Base-by-base conservation (phyloP, 2,113 vertebrate genomes). In the Dromaius novaehollandiae region DNA sequence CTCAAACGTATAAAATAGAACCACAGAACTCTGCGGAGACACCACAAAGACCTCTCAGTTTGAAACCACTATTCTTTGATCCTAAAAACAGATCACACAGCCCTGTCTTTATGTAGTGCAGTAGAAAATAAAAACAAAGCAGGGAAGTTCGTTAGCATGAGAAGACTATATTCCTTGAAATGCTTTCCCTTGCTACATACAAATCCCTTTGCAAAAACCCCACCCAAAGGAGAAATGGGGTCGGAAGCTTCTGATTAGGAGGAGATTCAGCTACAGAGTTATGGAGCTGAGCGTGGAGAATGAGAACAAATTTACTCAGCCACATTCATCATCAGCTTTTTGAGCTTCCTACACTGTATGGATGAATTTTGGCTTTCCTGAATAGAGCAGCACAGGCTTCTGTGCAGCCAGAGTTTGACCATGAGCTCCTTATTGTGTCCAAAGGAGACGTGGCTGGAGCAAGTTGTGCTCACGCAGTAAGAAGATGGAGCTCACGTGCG, bases 401-500 rank as follows among this genome's bases (percentile, higher is more conserved):
- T n/a, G 6, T 19, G 34, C 4, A 5, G 7, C 32, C 20, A 79
- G 32, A 55, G 61, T 73, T 86, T 58, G 34, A 20, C 11, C n/a
- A 12, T 18, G 56, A 89, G 83, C 8, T 40, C 61, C 28, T 75
- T 20, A 0, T 1, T 16, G 21, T 34, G 42, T 22, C 18, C 53
- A 56, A 19, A 53, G 38, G 65, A 71, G 82, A 76, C 17, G 22
- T 0, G 2, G 5, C 26, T 2, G 15, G 65, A 69, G 19, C 28
- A 79, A 64, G 26, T 22, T 60, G 36, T 2, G 11, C 60, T 70
- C 11, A 5, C n/a, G 51, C 15, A 82, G 60, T 2, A 51, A 38
- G 0, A 1, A 60, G 44, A 25, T 2, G 7, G n/a, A 21, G 48
- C 20, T 22, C 3, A 0, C 28, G 32, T 51, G 58, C 50, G 79